These are phyloP conservation scores for Mobula hypostoma DNA, from an alignment of 2,113 vertebrate genomes.

Conservation along the genomic window DNA sequence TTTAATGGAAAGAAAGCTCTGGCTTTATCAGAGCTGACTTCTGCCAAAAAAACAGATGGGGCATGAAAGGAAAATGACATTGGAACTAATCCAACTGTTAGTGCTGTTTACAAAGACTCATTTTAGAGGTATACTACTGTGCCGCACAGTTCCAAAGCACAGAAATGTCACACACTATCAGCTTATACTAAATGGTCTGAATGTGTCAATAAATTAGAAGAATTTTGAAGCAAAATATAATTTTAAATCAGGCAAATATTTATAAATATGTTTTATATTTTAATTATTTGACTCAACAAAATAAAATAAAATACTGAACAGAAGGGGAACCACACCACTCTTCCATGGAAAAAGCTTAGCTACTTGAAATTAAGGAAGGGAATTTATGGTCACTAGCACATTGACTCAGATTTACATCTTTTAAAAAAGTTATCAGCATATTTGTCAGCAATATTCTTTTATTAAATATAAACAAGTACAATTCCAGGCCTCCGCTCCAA, in stretches of 20 bases:
- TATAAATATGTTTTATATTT: background rate
- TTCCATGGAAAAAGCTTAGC: background rate
- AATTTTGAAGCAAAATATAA: background rate
- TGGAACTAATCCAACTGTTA: conserved; percentile 34
- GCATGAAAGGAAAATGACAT: conserved; percentile 38
- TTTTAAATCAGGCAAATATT: background rate
- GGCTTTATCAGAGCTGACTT: conserved; percentile 37
- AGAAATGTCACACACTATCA: conserved; percentile 33
- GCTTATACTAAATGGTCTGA: conserved; percentile 12
- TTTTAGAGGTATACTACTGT: conserved; percentile 31
- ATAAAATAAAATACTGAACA: background rate
- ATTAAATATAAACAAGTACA: background rate
- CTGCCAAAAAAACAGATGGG: conserved; percentile 37
- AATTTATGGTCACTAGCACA: background rate
- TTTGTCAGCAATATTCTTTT: background rate
- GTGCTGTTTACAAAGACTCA: conserved; percentile 21
- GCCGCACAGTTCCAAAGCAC: conserved; percentile 22
- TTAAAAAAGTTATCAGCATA: background rate
- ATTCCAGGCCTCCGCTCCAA: too few species aligned
- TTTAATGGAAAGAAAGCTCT: conserved; percentile 35
- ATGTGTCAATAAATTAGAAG: background rate
- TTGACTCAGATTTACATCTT: background rate
- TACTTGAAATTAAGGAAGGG: background rate
- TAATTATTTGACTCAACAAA: background rate
- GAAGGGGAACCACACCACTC: background rate